Evolutionary conservation across 2,797 vertebrate species (phyloP), one percentile per base, ranked within the genome.

Genomic region (Gadopsis marmoratus): DNA sequence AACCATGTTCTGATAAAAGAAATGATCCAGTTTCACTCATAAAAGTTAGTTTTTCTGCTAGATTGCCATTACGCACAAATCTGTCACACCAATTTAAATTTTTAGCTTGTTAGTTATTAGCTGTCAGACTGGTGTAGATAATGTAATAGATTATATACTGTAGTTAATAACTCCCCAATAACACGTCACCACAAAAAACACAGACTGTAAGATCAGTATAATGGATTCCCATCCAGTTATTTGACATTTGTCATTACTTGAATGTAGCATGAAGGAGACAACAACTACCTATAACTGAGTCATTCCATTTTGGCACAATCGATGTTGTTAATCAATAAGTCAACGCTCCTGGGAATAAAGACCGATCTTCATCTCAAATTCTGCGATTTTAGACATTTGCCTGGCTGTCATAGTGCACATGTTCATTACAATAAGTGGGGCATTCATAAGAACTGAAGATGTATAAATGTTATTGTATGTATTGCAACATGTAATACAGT

Each of bases 191-290:
- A 8, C 17, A 17, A 19, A 7, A 41, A 17, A 58, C 35, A 16
- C 5, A 50, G 12, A 35, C 47, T 51, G 4, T 37, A 6, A 23
- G 5, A 59, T 55, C 47, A 43, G 41, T 26, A 1, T 53, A 51
- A 39, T 61, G 37, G 9, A 11, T 62, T 39, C n/a, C 55, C 39
- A 48, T 70, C n/a, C 76, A 50, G 33, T 61, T 50, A 37, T 74
- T 63, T 55, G 23, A 48, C 64, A 39, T 67, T 19, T n/a, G 47
- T 72, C 47, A 21, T 58, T 35, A 50, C 23, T 56, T 43, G 68
- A 85, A 87, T 86, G 87, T 87, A 88, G 84, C 76, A 81, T 29
- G 70, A 83, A 59, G 71, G 23, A 75, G 55, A 85, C 29, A 4
- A 39, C 37, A 1, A 45, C 60, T 29, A 56, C 56, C 66, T 29